These are phyloP conservation scores for Tenthredo livida DNA, from an alignment of 2,888 invertebrate genomes.

Conservation along the genomic window DNA sequence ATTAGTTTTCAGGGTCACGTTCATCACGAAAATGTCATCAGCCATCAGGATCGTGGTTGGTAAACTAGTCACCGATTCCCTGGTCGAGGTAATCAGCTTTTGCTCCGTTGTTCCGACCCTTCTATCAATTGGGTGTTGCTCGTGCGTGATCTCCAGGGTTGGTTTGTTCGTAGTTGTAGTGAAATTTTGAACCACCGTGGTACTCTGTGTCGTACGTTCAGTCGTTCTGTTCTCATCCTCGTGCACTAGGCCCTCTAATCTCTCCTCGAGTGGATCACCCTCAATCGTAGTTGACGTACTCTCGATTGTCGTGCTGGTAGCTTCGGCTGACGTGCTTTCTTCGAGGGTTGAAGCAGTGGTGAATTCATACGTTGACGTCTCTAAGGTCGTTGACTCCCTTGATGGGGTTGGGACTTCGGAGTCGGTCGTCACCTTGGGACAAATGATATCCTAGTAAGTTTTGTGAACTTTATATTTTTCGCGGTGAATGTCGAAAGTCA, in stretches of 20 bases:
- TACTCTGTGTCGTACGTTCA: slow-evolving; percentile 3
- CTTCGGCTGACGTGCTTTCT: slow-evolving; percentile 18
- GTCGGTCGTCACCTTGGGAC: slow-evolving; percentile 24
- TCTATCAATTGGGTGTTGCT: slow-evolving; percentile 49
- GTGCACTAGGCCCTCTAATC: background rate
- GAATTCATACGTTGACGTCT: background rate
- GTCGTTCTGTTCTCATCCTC: slow-evolving; percentile 44
- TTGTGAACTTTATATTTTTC: background rate
- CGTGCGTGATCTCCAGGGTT: slow-evolving; percentile 12
- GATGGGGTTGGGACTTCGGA: slow-evolving; percentile 18
- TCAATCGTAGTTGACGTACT: slow-evolving; percentile 58
- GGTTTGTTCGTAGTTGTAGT: slow-evolving; percentile 34
- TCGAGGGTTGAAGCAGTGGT: slow-evolving; percentile 36
- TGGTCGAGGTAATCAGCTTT: slow-evolving; percentile 33
- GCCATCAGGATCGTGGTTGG: slow-evolving; percentile 75
- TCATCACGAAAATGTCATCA: slow-evolving; percentile 81
- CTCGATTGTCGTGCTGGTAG: slow-evolving; percentile 41
- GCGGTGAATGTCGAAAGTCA: background rate
- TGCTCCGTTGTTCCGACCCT: slow-evolving; percentile 44
- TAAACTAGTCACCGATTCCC: slow-evolving; percentile 62
- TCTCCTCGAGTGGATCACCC: slow-evolving; percentile 4
- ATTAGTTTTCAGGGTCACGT: slow-evolving; percentile 80
- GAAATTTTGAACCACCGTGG: slow-evolving; percentile 44
- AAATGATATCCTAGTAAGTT: slow-evolving; percentile 2
- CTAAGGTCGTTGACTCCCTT: slow-evolving; percentile 29